These are phyloP conservation scores for Leptinotarsa undecemlineata DNA, from an alignment of 1,140 invertebrate species.

Conservation along the genomic window DNA sequence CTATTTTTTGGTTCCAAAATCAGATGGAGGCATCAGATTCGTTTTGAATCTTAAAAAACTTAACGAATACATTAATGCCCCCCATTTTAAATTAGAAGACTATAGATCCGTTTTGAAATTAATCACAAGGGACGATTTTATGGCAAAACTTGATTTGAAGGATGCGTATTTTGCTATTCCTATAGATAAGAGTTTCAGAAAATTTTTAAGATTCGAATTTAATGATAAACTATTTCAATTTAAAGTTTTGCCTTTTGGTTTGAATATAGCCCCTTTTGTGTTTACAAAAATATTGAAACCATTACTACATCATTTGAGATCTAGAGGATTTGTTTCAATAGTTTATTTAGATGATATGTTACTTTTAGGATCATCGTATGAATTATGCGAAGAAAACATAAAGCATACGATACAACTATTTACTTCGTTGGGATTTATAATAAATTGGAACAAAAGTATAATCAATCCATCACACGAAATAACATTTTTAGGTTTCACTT, in stretches of 20 bases:
- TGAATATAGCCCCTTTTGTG: not conserved
- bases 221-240: slow-evolving; percentile 39
- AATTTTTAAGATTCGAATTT: slow-evolving; percentile 43
- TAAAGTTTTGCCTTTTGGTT: slow-evolving; percentile 34
- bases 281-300: slow-evolving; percentile 35
- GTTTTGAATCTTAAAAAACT: slow-evolving; percentile 48
- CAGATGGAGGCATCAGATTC: slow-evolving; percentile 43
- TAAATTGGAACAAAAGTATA: slow-evolving; percentile 27
- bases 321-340: slow-evolving; percentile 19
- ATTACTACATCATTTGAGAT: slow-evolving; percentile 27
- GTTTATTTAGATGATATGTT: slow-evolving; percentile 34
- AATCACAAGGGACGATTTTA: slow-evolving; percentile 36
- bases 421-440: slow-evolving; percentile 21
- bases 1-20: slow-evolving; percentile 43
- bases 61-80: slow-evolving; percentile 41
- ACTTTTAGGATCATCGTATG: not conserved
- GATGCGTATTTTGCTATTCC: slow-evolving; percentile 46
- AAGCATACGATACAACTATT: not conserved
- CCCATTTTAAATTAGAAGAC: slow-evolving; percentile 41
- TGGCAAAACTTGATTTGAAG: slow-evolving; percentile 46
- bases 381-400: slow-evolving; percentile 1
- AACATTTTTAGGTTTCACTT: slow-evolving; percentile 17
- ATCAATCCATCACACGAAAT: not conserved
- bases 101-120: slow-evolving; percentile 22
- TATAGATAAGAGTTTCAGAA: slow-evolving; percentile 24